Conservation (phyloP, 2,797 vertebrate species). For the Anolis apletophallus region DNA sequence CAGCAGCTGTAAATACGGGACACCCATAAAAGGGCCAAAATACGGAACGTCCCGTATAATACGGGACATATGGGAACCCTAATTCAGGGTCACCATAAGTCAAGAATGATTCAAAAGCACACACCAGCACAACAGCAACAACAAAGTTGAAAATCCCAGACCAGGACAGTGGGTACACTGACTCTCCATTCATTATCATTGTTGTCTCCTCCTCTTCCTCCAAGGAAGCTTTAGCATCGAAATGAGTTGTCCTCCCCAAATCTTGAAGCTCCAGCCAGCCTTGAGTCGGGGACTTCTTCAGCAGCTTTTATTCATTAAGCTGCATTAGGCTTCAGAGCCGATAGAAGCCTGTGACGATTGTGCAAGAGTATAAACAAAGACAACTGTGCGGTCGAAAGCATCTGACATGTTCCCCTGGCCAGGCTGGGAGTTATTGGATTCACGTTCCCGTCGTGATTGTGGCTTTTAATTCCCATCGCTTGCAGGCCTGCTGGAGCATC, state of each 20-base stretch:
- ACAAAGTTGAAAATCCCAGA: background rate
- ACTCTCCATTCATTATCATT: no score
- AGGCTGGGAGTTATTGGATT: conserved; percentile 63
- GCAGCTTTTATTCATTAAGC: conserved; percentile 73
- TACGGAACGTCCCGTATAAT: no score
- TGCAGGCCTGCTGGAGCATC: conserved; percentile 32
- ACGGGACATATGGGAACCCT: no score
- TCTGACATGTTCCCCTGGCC: conserved; percentile 37
- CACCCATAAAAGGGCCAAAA: no score
- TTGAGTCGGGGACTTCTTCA: conserved; percentile 35
- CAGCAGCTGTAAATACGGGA: no score
- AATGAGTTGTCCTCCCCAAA: conserved; percentile 32
- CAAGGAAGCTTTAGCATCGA: conserved; percentile 49
- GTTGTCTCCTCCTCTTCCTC: no score
- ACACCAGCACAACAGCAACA: no score
- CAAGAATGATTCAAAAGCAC: no score
- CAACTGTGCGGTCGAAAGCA: conserved; percentile 43
- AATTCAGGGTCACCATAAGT: no score
- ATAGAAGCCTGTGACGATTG: conserved; percentile 60
- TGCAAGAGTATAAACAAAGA: conserved; percentile 67
- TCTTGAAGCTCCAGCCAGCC: conserved; percentile 24
- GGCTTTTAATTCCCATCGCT: conserved; percentile 56
- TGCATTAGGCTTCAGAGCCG: conserved; percentile 48
- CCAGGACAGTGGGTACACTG: background rate
- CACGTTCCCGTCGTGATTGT: conserved; percentile 61